phyloP scores from a whole-genome alignment of 2,888 invertebrate genomes.

The Acanthosepion pharaonis region DNA sequence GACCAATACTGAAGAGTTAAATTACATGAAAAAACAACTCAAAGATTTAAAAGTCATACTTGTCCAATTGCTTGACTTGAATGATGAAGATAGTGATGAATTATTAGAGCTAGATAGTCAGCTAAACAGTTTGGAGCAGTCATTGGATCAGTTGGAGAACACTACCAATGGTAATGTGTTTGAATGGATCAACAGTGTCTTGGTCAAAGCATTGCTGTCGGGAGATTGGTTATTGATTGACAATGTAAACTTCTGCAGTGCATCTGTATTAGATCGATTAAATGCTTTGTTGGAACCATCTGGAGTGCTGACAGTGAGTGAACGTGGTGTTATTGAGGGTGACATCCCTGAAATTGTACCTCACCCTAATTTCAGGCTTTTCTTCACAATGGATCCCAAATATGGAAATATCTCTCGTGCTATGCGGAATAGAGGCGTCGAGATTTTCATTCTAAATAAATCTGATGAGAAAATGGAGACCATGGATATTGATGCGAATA shows the following conservation, averaged over 20 bases:
- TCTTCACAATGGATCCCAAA: constrained; percentile 94
- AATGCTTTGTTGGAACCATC: constrained; percentile 95
- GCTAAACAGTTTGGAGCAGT: constrained; percentile 16
- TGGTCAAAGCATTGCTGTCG: constrained; percentile 74
- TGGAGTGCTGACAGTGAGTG: constrained; percentile 90
- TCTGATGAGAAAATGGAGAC: not conserved
- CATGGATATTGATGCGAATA: not conserved
- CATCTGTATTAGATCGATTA: constrained; percentile 95
- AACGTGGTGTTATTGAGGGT: constrained; percentile 88
- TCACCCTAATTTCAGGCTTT: constrained; percentile 92
- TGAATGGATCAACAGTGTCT: constrained; percentile 76
- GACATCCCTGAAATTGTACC: constrained; percentile 84
- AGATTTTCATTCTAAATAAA: constrained; percentile 82
- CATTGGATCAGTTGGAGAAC: constrained; percentile 37
- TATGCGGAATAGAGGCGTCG: constrained; percentile 98
- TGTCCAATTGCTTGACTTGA: constrained; percentile 33
- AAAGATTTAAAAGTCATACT: constrained; percentile 37
- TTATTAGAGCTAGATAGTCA: constrained; percentile 24
- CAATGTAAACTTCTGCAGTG: constrained; percentile 94
- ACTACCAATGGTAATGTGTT: constrained; percentile 71
- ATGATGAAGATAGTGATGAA: constrained; percentile 15
- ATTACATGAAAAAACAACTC: constrained; percentile 36
- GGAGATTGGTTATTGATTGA: constrained; percentile 77
- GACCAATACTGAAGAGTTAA: not conserved
- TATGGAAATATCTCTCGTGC: constrained; percentile 97